phyloP scores from a whole-genome alignment of 2,797 vertebrate genomes.

The Eulemur rubriventer region DNA sequence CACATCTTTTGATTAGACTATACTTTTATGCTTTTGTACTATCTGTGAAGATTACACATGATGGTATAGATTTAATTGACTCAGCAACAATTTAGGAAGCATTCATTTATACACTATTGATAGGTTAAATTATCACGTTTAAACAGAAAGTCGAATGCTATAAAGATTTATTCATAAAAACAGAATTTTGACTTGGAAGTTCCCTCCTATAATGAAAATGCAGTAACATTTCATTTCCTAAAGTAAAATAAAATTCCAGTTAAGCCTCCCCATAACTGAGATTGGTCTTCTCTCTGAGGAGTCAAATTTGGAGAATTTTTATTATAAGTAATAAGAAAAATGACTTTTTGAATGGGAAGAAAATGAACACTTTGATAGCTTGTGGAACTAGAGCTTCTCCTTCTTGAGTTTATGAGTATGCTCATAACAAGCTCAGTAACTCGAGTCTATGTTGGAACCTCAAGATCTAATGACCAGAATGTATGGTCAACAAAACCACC shows the following conservation, averaged over 20 bases:
- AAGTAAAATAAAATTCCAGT: constrained; percentile 22
- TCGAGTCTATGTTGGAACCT: not conserved
- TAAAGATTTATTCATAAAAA: not conserved
- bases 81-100: not conserved
- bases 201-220: not conserved
- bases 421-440: not conserved
- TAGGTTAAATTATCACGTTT: not conserved
- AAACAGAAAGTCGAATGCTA: not conserved
- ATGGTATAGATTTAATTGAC: constrained; percentile 1
- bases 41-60: not conserved
- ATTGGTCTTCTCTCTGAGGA: not conserved
- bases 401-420: not conserved
- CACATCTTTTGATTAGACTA: not conserved
- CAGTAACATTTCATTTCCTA: not conserved
- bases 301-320: not conserved
- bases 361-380: not conserved
- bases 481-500: not conserved
- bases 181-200: constrained; percentile 4
- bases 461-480: not conserved
- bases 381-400: not conserved
- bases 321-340: constrained; percentile 23
- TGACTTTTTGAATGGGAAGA: not conserved
- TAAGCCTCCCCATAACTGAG: not conserved
- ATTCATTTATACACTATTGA: not conserved
- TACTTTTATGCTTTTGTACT: not conserved